Percentiles rank a stretch among this genome's conserved stretches.
phyloP scores from a whole-genome alignment of 2,113 vertebrate genomes.

The Psettodes erumei region DNA sequence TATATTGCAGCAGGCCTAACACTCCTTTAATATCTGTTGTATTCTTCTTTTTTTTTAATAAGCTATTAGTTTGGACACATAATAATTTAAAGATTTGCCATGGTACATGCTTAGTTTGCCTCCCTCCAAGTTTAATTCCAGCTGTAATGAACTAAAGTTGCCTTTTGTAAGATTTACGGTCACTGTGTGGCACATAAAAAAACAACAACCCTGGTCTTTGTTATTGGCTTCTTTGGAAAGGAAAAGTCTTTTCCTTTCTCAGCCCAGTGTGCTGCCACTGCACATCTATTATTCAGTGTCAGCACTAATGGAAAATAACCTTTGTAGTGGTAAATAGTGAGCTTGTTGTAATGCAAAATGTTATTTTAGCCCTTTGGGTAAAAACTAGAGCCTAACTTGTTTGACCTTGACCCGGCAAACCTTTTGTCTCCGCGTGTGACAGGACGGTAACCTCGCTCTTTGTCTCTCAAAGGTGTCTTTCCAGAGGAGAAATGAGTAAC shows the following conservation, averaged over 20 bases:
- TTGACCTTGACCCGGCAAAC: no score
- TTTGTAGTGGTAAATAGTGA: no score
- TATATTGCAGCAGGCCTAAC: neutral
- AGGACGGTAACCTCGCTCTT: neutral
- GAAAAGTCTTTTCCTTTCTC: no score
- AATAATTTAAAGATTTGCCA: neutral
- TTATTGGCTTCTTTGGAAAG: neutral
- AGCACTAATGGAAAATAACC: no score
- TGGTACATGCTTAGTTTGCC: neutral
- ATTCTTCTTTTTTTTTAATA: neutral
- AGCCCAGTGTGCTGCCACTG: no score
- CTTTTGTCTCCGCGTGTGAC: no score
- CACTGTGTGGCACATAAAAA: neutral
- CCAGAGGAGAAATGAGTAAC: conserved; percentile 66
- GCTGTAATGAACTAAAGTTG: neutral
- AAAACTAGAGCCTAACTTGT: neutral
- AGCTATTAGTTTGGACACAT: neutral
- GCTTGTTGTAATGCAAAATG: neutral
- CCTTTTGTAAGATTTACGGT: neutral
- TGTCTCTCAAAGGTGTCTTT: conserved; percentile 11
- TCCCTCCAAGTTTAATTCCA: neutral
- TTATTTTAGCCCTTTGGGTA: neutral
- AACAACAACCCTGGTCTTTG: neutral
- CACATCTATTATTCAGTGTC: no score
- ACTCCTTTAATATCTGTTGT: no score